Conservation (phyloP, 2,113 vertebrate species). For the Heterotilapia buettikoferi region DNA sequence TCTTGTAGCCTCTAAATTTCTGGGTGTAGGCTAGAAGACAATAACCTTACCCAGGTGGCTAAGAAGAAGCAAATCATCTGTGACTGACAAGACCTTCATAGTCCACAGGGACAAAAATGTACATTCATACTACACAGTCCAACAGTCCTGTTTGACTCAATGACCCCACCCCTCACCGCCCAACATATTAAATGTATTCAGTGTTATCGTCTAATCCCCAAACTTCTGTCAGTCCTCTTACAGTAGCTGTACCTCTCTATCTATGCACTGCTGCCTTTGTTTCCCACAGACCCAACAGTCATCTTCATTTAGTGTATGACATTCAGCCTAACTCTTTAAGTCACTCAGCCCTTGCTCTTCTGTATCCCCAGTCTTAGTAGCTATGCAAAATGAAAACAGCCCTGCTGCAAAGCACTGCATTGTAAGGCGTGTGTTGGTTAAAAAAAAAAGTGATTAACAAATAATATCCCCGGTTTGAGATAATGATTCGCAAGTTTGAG, state of each 20-base stretch:
- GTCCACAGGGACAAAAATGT: not conserved
- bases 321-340: not conserved
- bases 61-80: not conserved
- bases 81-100: not conserved
- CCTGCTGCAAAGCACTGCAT: not conserved
- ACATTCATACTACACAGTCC: not conserved
- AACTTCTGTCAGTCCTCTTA: not conserved
- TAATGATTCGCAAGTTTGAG: not conserved
- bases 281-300: not conserved
- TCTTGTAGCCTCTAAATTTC: not conserved
- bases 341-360: not conserved
- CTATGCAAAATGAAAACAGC: not conserved
- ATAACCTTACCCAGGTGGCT: not conserved
- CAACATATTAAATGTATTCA: not conserved
- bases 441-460: not conserved
- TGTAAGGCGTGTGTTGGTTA: not conserved
- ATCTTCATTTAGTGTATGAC: not conserved
- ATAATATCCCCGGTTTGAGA: not conserved
- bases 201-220: not conserved
- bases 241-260: not conserved
- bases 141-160: not conserved
- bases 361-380: not conserved
- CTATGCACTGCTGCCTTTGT: not conserved
- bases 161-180: not conserved
- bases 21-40: not conserved